Conservation (phyloP, 2,888 invertebrate species). For the Philhelius pedissequus region DNA sequence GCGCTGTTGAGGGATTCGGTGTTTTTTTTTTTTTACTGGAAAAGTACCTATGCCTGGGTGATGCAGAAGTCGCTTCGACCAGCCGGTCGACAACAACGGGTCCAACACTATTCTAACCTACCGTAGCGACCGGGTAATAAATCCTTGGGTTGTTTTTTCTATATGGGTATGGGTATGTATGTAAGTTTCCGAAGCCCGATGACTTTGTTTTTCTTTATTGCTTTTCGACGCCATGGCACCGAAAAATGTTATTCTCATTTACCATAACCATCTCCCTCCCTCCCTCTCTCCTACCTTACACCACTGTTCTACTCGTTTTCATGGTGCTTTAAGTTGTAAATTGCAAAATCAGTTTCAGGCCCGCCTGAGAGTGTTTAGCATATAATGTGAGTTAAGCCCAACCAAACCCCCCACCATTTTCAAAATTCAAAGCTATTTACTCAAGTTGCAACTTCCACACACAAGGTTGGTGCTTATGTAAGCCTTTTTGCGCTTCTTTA, state of each 20-base stretch:
- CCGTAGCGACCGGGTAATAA: slow-evolving; percentile 36
- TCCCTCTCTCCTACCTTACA: not conserved
- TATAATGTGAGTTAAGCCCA: not conserved
- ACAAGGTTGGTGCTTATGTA: slow-evolving; percentile 47
- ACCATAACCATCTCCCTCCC: no score
- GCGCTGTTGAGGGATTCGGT: not conserved
- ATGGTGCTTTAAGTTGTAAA: slow-evolving; percentile 15
- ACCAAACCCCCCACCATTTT: not conserved
- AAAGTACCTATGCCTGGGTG: slow-evolving; percentile 12
- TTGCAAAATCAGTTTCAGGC: slow-evolving; percentile 41
- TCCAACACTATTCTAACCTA: not conserved
- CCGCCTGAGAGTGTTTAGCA: not conserved
- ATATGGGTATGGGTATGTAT: not conserved
- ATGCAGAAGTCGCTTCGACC: not conserved
- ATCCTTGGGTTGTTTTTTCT: slow-evolving; percentile 37
- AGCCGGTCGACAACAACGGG: slow-evolving; percentile 1
- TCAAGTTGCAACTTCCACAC: slow-evolving; percentile 17
- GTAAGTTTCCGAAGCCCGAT: slow-evolving; percentile 14
- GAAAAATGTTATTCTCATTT: slow-evolving; percentile 20
- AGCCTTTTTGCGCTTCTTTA: slow-evolving; percentile 11
- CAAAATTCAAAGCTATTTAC: not conserved
- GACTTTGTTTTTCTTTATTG: slow-evolving; percentile 36
- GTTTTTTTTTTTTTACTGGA: not conserved
- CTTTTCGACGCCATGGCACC: slow-evolving; percentile 62
- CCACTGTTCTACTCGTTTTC: not conserved